Evolutionary conservation across 2,113 vertebrate genomes (phyloP).

Genomic region (Plestiodon gilberti): DNA sequence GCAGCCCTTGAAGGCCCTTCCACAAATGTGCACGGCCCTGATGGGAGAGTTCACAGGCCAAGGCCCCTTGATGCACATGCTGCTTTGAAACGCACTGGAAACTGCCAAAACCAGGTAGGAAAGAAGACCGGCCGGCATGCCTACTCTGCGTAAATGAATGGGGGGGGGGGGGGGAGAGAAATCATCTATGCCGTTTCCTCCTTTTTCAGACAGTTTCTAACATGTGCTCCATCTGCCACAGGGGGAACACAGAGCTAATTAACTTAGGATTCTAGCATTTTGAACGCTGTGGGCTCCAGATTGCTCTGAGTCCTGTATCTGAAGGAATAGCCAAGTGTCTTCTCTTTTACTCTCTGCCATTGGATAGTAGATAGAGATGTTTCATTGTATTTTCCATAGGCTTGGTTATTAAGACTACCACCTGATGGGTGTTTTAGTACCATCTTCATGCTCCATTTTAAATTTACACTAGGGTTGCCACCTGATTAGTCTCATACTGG

Average conservation of each 20-base stretch:
- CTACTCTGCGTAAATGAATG: neutral
- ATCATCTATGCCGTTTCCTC: neutral
- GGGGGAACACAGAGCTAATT: neutral
- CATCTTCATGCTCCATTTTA: conserved; percentile 2
- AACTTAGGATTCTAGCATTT: neutral
- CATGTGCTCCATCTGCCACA: neutral
- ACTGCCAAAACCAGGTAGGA: neutral
- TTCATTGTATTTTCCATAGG: neutral
- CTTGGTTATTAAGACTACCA: neutral
- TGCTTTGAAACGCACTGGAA: neutral
- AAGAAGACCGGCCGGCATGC: neutral
- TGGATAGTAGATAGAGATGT: neutral
- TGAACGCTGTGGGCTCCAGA: no score
- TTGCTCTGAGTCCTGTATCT: neutral
- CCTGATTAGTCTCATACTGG: neutral
- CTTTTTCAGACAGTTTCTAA: neutral
- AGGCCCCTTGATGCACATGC: neutral
- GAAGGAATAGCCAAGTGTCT: neutral
- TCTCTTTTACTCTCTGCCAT: neutral
- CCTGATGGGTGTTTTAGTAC: conserved; percentile 3
- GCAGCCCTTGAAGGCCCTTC: neutral
- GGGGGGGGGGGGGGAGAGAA: neutral
- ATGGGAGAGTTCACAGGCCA: neutral
- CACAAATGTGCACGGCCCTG: neutral
- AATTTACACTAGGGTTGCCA: neutral